Conservation (phyloP, 2,888 invertebrate genomes). For the Piscicola geometra region DNA sequence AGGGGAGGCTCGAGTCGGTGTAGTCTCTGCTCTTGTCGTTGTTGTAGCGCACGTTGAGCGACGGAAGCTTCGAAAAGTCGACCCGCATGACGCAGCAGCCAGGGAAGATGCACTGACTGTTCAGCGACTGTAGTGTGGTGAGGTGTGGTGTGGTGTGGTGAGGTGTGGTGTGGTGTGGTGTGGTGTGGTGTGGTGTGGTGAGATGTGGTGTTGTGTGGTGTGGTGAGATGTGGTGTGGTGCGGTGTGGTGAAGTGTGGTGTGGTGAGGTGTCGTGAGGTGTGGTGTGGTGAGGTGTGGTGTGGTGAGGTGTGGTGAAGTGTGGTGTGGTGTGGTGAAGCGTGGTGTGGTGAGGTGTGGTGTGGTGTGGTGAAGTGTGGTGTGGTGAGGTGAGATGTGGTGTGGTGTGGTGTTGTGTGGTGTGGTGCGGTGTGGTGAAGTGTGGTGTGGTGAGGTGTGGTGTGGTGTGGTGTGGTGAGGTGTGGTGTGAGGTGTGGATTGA, state of each 20-base stretch:
- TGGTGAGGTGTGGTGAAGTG: not conserved
- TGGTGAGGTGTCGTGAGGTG: constrained; percentile 3
- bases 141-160: constrained; percentile 7
- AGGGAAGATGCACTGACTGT: constrained; percentile 98
- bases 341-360: constrained; percentile 13
- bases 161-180: constrained; percentile 15
- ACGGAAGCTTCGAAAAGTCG: constrained; percentile 96
- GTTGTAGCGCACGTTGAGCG: constrained; percentile 97
- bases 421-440: constrained; percentile 14
- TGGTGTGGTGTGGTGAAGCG: constrained; percentile 4
- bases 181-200: constrained; percentile 15
- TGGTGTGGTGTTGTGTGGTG: constrained; percentile 14
- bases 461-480: constrained; percentile 12
- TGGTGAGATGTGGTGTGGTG: constrained; percentile 12
- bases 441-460: constrained; percentile 7
- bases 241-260: constrained; percentile 14
- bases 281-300: constrained; percentile 12
- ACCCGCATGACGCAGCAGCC: constrained; percentile 98
- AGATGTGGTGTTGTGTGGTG: constrained; percentile 6
- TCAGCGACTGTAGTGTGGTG: constrained; percentile 67
- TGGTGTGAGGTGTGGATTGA: not conserved
- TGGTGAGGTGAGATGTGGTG: constrained; percentile 3
- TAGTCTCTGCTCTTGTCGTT: constrained; percentile 99
- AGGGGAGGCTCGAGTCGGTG: constrained; percentile 94
- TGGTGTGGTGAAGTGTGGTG: constrained; percentile 15